A percentile compares a stretch with the other conserved stretches of the same genome.
Conservation (phyloP, 2,888 invertebrate genomes). For the Drosophila colorata region DNA sequence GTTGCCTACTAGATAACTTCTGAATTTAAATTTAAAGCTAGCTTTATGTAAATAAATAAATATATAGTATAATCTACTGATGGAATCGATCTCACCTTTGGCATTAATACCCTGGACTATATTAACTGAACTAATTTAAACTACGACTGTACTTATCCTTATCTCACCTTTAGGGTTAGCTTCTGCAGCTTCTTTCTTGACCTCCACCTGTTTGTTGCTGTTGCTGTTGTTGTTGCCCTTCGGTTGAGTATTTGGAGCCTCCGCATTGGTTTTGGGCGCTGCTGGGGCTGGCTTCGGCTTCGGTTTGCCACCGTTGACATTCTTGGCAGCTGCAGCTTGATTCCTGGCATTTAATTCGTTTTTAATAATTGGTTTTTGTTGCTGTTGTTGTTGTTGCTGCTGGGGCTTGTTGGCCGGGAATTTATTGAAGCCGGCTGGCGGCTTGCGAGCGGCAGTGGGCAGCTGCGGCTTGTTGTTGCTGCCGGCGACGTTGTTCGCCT, state of each 20-base stretch:
- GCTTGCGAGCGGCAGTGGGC: conserved; percentile 19
- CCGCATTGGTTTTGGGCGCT: conserved; percentile 12
- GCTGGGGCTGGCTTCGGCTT: conserved; percentile 27
- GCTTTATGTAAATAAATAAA: too few species aligned
- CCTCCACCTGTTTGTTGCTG: conserved; percentile 23
- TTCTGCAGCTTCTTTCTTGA: conserved; percentile 18
- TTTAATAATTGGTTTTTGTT: conserved; percentile 20
- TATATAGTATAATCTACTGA: too few species aligned
- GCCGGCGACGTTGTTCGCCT: conserved; percentile 5
- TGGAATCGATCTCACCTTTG: too few species aligned
- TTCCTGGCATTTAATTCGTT: background rate
- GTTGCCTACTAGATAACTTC: too few species aligned
- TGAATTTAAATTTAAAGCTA: too few species aligned
- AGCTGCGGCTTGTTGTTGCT: conserved; percentile 6
- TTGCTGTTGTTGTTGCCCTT: conserved; percentile 12
- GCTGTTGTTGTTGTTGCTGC: conserved; percentile 13
- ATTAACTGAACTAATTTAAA: too few species aligned
- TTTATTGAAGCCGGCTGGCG: background rate
- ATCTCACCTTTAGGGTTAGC: conserved; percentile 29
- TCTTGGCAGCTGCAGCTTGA: conserved; percentile 17
- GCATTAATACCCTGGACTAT: too few species aligned
- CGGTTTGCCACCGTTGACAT: conserved; percentile 31
- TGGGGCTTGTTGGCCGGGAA: conserved; percentile 25
- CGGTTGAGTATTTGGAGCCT: conserved; percentile 39
- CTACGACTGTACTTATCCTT: background rate